phyloP scores from a whole-genome alignment of 2,113 vertebrate species.

The Pterocles burchelli region DNA sequence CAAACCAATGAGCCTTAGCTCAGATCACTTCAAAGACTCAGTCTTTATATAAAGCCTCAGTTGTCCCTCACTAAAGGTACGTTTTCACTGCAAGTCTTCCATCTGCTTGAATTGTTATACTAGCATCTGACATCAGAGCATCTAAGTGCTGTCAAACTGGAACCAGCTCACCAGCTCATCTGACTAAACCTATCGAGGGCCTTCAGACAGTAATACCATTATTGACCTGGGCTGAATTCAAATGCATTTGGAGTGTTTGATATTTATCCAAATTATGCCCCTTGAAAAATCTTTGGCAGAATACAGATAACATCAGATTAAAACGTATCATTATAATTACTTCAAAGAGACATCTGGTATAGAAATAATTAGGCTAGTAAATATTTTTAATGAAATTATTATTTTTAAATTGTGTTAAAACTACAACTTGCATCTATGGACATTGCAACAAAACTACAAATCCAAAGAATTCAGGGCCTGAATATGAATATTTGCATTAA shows the following conservation, averaged over 20 bases:
- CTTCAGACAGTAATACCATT: constrained; percentile 66
- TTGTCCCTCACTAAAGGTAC: background rate
- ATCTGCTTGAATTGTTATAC: background rate
- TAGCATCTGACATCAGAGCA: constrained; percentile 28
- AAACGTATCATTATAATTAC: constrained; percentile 65
- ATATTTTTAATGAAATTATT: constrained; percentile 68
- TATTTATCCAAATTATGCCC: constrained; percentile 70
- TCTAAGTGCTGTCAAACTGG: constrained; percentile 37
- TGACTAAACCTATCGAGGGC: constrained; percentile 37
- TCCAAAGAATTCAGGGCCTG: background rate
- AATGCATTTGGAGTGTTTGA: constrained; percentile 65
- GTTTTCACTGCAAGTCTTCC: background rate
- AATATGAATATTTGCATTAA: constrained; percentile 44
- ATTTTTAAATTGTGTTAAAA: constrained; percentile 63
- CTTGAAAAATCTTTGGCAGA: constrained; percentile 68
- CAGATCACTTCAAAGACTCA: background rate
- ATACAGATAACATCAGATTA: constrained; percentile 68
- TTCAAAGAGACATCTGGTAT: constrained; percentile 59
- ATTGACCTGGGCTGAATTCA: constrained; percentile 70
- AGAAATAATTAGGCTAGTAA: constrained; percentile 66
- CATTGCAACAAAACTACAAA: constrained; percentile 12
- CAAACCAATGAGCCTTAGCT: background rate
- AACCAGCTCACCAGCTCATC: constrained; percentile 56
- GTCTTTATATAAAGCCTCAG: background rate
- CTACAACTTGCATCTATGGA: constrained; percentile 23